phyloP scores from a whole-genome alignment of 2,113 vertebrate genomes.

The Muntiacus muntjak region DNA sequence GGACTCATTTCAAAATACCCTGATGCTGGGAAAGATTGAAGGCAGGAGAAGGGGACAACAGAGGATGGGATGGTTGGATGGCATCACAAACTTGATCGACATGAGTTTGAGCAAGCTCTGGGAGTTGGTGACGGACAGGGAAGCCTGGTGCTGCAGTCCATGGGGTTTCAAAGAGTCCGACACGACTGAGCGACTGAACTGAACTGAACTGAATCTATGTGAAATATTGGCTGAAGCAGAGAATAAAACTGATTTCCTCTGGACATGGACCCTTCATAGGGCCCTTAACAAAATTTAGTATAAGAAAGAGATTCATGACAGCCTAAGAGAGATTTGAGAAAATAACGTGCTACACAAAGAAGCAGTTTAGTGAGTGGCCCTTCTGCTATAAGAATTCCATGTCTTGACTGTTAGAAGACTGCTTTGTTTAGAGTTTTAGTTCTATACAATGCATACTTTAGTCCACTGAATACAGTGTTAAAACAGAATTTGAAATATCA shows the following conservation, averaged over 20 bases:
- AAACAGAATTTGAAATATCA: not conserved
- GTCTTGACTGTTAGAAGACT: not conserved
- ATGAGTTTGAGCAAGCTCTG: not conserved
- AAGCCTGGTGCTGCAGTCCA: not conserved
- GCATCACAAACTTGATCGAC: not conserved
- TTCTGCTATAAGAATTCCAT: not conserved
- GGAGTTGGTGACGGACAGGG: not conserved
- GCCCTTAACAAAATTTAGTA: not conserved
- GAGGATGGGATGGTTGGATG: not conserved
- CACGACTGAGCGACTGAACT: not conserved
- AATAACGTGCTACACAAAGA: not conserved
- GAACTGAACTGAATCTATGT: not conserved
- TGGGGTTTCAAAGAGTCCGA: rapidly evolving
- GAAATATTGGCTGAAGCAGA: not conserved
- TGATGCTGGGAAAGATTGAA: not conserved
- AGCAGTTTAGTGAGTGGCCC: not conserved
- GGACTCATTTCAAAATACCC: too few species aligned
- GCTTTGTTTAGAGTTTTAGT: not conserved
- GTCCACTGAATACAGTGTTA: not conserved
- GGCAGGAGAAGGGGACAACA: not conserved
- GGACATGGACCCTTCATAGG: not conserved
- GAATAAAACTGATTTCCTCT: not conserved
- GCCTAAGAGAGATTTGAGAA: not conserved
- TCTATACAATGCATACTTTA: not conserved
- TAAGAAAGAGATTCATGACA: not conserved